phyloP scores from a whole-genome alignment of 2,113 vertebrate genomes.

The Thryonomys swinderianus region DNA sequence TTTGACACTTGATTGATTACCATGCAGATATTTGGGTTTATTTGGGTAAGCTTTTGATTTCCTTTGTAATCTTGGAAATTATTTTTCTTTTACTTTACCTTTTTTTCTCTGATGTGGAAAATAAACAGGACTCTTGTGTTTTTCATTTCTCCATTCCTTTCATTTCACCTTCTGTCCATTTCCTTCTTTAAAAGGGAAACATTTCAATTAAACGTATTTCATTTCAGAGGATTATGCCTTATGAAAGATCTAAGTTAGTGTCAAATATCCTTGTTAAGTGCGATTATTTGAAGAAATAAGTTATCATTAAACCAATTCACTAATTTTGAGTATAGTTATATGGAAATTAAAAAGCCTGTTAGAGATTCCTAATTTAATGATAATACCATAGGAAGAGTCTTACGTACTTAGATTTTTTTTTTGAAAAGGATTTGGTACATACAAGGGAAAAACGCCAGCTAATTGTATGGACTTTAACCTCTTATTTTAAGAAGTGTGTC shows the following conservation, averaged over 20 bases:
- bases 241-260: neutral
- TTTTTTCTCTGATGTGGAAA: neutral
- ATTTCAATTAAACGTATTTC: neutral
- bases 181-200: neutral
- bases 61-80: constrained; percentile 37
- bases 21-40: neutral
- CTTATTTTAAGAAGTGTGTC: neutral
- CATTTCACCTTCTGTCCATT: neutral
- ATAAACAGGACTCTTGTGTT: neutral
- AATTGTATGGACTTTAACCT: constrained; percentile 27
- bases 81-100: constrained; percentile 12
- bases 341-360: constrained; percentile 11
- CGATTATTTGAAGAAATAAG: constrained; percentile 21
- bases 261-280: constrained; percentile 29
- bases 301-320: neutral
- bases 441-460: neutral
- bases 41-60: constrained; percentile 28
- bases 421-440: neutral
- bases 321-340: constrained; percentile 32
- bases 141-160: neutral
- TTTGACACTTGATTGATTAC: neutral
- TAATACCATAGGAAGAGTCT: constrained; percentile 15
- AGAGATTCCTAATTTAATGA: constrained; percentile 1
- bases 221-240: neutral
- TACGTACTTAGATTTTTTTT: neutral